phyloP scores from a whole-genome alignment of 2,113 vertebrate species.

The Syrrhaptes paradoxus region DNA sequence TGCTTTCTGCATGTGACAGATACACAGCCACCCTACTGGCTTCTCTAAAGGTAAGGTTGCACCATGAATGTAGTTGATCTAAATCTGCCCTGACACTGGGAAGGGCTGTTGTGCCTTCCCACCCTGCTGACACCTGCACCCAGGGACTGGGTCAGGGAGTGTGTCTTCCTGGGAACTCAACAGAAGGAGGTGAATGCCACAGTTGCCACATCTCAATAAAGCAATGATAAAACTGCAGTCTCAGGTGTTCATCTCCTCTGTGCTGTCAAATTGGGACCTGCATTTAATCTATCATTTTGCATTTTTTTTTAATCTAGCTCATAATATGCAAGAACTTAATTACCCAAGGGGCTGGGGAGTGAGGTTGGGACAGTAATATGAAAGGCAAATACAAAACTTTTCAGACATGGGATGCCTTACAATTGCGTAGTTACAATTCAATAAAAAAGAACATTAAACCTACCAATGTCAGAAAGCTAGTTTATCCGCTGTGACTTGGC shows the following conservation, averaged over 20 bases:
- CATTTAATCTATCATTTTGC: not conserved
- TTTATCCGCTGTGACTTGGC: conserved; percentile 5
- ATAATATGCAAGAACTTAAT: not conserved
- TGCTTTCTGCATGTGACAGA: not conserved
- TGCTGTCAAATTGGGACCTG: not conserved
- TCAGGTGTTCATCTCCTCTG: not conserved
- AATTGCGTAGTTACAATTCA: not conserved
- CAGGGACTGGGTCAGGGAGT: not conserved
- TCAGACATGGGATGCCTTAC: not conserved
- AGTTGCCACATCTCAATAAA: not conserved
- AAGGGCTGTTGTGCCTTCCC: not conserved
- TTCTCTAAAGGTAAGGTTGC: not conserved
- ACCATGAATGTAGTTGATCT: not conserved
- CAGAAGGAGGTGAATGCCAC: not conserved
- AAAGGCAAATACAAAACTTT: not conserved
- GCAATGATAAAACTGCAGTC: not conserved
- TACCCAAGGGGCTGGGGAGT: not conserved
- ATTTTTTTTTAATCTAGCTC: not conserved
- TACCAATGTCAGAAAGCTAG: not conserved
- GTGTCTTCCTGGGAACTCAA: not conserved
- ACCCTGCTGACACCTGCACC: not conserved
- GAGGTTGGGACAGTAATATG: not conserved
- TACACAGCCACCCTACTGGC: not conserved
- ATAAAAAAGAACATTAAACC: not conserved
- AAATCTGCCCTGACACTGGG: not conserved